A percentile compares a stretch with the other conserved stretches of the same genome.
Evolutionary conservation across 2,797 vertebrate species (phyloP).

Genomic region (Helarctos malayanus): DNA sequence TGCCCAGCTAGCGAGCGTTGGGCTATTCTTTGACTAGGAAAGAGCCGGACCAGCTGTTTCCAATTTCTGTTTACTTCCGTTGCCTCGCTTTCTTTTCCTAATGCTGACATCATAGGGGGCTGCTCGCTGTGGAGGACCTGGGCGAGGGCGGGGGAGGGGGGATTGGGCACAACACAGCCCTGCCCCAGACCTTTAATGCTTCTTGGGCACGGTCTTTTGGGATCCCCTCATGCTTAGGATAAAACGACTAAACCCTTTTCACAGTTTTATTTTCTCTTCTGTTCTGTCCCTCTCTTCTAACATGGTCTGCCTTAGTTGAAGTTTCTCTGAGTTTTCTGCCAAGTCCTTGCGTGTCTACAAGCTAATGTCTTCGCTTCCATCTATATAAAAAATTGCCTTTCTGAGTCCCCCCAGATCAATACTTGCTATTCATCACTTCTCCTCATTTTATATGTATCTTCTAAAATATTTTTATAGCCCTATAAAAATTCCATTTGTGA

Average conservation of each 20-base stretch:
- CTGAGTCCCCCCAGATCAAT: background rate
- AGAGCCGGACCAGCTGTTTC: background rate
- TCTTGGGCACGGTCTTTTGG: background rate
- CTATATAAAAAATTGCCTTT: background rate
- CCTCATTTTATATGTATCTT: background rate
- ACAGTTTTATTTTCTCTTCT: background rate
- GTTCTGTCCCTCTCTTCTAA: background rate
- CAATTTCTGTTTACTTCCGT: background rate
- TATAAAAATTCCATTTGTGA: constrained; percentile 44
- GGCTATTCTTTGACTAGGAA: background rate
- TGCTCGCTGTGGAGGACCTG: background rate
- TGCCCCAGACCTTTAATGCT: background rate
- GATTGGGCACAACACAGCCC: background rate
- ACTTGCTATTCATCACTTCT: background rate
- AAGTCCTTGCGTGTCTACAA: background rate
- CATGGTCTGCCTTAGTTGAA: background rate
- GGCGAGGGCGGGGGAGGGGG: too few relatives aligned
- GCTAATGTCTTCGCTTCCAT: background rate
- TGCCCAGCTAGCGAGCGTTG: background rate
- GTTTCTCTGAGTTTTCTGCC: background rate
- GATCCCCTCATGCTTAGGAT: background rate
- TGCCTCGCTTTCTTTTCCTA: background rate
- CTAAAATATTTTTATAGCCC: constrained; percentile 43
- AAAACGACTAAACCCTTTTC: background rate
- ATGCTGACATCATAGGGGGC: background rate